Evolutionary conservation across 2,888 invertebrate species (phyloP).

Genomic region (Onchidella celtica): DNA sequence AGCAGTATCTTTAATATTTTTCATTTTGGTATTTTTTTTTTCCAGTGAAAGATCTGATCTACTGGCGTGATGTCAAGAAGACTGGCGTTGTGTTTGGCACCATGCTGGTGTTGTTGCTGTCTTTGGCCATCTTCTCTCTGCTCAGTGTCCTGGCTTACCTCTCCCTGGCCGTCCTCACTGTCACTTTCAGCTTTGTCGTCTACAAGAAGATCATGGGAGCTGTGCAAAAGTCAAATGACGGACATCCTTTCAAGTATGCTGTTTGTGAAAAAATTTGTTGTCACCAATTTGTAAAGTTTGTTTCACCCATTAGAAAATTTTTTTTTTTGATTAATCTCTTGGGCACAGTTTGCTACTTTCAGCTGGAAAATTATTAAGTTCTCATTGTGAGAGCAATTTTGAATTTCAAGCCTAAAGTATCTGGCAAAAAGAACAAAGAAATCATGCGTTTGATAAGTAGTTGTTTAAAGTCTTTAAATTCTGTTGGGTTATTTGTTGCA

Average conservation of each 20-base stretch:
- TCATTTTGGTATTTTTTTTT: conserved; percentile 31
- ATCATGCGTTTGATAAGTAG: too few relatives aligned
- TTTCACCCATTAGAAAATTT: too few relatives aligned
- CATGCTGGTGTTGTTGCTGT: conserved; percentile 92
- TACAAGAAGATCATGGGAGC: conserved; percentile 97
- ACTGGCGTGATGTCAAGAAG: conserved; percentile 98
- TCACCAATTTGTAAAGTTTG: too few relatives aligned
- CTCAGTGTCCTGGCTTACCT: conserved; percentile 97
- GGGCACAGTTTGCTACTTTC: too few relatives aligned
- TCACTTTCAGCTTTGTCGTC: conserved; percentile 95
- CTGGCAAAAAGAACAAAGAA: too few relatives aligned
- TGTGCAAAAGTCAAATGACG: conserved; percentile 95
- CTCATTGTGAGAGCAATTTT: too few relatives aligned
- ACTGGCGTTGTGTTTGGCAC: conserved; percentile 96
- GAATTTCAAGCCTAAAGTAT: too few relatives aligned
- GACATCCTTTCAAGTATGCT: conserved; percentile 97
- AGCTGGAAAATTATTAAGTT: too few relatives aligned
- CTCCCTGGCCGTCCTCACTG: conserved; percentile 91
- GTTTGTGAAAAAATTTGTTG: too few relatives aligned
- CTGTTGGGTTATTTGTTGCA: too few relatives aligned
- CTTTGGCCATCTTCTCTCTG: conserved; percentile 96
- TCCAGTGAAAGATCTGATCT: conserved; percentile 91
- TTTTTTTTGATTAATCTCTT: too few relatives aligned
- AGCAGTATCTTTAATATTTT: conserved; percentile 1
- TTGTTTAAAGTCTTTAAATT: too few relatives aligned